Percentiles rank a stretch among this genome's conserved stretches.
phyloP scores from a whole-genome alignment of 2,888 invertebrate species.

The Aquatica leii region DNA sequence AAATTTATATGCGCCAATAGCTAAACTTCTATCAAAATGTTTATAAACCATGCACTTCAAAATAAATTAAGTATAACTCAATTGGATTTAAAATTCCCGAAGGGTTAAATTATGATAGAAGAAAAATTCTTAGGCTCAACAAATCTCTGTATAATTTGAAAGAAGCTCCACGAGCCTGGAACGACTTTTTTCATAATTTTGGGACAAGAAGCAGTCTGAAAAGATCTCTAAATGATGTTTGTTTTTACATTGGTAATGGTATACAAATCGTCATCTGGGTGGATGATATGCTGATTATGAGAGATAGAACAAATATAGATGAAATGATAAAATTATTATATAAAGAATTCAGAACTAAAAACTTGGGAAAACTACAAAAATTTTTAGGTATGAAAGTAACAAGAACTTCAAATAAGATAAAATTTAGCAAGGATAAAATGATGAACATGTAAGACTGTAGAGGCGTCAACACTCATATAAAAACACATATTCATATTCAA shows the following conservation, averaged over 20 bases:
- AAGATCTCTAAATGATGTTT: conserved; percentile 3
- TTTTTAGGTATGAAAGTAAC: conserved; percentile 4
- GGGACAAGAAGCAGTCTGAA: neutral
- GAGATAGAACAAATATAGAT: neutral
- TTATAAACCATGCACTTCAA: too few relatives aligned
- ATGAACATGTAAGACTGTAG: neutral
- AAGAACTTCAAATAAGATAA: neutral
- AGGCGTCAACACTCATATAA: neutral
- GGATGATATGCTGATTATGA: too few relatives aligned
- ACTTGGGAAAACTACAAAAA: neutral
- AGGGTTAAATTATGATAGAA: too few relatives aligned
- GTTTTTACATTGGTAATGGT: conserved; percentile 3
- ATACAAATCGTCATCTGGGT: neutral
- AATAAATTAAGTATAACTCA: too few relatives aligned
- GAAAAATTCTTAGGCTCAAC: conserved; percentile 18
- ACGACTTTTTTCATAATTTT: conserved; percentile 10
- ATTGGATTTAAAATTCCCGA: conserved; percentile 12
- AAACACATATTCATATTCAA: neutral
- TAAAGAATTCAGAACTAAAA: too few relatives aligned
- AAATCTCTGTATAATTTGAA: conserved; percentile 9
- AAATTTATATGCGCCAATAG: too few relatives aligned
- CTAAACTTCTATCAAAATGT: too few relatives aligned
- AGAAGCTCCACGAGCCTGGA: conserved; percentile 15
- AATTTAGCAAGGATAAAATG: neutral
- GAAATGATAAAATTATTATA: too few relatives aligned